phyloP scores from a whole-genome alignment of 2,113 vertebrate species.

The Chloropsis cyanopogon region DNA sequence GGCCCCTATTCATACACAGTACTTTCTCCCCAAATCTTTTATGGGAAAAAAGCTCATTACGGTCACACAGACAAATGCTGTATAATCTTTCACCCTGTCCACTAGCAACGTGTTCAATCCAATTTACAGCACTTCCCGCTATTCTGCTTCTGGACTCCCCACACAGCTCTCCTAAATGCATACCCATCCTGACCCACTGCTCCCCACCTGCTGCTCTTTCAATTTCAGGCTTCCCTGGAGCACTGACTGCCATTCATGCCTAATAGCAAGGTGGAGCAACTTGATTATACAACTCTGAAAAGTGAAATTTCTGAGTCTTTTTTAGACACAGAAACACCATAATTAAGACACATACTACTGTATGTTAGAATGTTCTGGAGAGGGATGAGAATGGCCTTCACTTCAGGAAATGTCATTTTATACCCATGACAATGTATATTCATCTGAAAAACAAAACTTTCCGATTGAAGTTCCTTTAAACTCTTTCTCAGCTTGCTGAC shows the following conservation, averaged over 20 bases:
- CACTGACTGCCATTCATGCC: conserved; percentile 60
- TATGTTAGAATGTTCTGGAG: background rate
- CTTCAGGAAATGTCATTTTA: conserved; percentile 46
- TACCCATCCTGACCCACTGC: conserved; percentile 46
- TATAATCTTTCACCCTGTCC: conserved; percentile 67
- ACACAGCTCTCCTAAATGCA: conserved; percentile 54
- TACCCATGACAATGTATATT: conserved; percentile 8
- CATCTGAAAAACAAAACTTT: conserved; percentile 40
- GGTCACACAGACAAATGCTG: conserved; percentile 58
- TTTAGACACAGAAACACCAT: background rate
- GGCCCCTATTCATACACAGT: conserved; percentile 46
- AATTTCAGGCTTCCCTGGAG: conserved; percentile 56
- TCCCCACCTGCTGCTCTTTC: conserved; percentile 58
- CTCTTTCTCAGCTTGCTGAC: background rate
- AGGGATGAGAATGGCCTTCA: conserved; percentile 5
- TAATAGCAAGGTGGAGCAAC: conserved; percentile 66
- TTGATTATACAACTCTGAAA: conserved; percentile 61
- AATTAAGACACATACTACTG: conserved; percentile 47
- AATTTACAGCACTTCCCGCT: conserved; percentile 61
- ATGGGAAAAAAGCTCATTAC: conserved; percentile 61
- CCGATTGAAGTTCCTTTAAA: background rate
- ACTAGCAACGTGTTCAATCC: conserved; percentile 57
- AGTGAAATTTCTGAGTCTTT: conserved; percentile 51
- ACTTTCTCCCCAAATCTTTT: conserved; percentile 64
- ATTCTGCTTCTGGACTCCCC: conserved; percentile 56